Conservation (phyloP, 1,140 invertebrate genomes). For the Pseudomyrmex flavicornis region DNA sequence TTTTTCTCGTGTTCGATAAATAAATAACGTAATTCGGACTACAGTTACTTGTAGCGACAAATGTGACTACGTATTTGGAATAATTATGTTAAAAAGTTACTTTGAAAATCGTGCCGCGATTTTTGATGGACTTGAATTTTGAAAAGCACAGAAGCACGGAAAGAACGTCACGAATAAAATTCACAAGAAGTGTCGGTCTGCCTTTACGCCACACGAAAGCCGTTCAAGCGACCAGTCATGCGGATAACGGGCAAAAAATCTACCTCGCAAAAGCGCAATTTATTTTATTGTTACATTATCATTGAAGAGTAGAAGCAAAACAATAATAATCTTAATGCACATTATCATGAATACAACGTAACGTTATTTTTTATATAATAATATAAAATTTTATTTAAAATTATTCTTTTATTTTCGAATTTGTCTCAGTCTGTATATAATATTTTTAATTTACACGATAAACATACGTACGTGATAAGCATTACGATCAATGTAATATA, state of each 20-base stretch:
- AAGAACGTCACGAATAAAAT: slow-evolving; percentile 4
- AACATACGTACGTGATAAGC: not conserved
- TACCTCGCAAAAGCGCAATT: not conserved
- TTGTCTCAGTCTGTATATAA: not conserved
- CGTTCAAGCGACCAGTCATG: slow-evolving; percentile 17
- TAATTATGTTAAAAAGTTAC: slow-evolving; percentile 6
- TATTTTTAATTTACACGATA: slow-evolving; percentile 21
- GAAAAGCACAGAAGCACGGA: not conserved
- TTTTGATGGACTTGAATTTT: slow-evolving; percentile 3
- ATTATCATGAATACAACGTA: too few species aligned
- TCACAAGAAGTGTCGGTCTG: not conserved
- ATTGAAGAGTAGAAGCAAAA: not conserved
- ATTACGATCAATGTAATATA: slow-evolving; percentile 14
- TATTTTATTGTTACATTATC: not conserved
- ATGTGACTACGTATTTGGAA: slow-evolving; percentile 4
- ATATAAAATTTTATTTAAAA: not conserved
- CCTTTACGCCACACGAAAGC: slow-evolving; percentile 16
- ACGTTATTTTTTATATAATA: not conserved
- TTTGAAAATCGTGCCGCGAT: not conserved
- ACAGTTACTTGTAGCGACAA: too few species aligned
- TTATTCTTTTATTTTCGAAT: not conserved
- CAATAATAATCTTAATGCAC: not conserved
- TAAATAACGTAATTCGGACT: too few species aligned
- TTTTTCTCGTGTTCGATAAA: not conserved
- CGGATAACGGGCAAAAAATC: not conserved